phyloP scores from a whole-genome alignment of 1,140 invertebrate genomes.

The Macrobrachium nipponense region DNA sequence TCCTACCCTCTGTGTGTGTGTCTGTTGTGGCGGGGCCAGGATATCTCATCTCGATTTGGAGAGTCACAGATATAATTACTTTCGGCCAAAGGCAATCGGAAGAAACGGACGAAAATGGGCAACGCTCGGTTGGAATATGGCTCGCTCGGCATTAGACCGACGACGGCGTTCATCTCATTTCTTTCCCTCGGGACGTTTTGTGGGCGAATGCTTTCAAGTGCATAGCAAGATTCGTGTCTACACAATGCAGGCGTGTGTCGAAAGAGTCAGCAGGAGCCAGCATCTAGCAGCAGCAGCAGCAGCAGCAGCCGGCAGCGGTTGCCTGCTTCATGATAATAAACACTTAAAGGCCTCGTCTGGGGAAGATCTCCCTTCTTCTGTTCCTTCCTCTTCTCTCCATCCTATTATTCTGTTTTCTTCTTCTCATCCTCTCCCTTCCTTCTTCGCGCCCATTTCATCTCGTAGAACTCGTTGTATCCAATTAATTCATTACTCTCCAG shows the following conservation, averaged over 20 bases:
- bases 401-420: neutral
- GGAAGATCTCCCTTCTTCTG: neutral
- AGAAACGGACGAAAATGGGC: neutral
- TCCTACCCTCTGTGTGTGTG: neutral
- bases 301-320: constrained; percentile 7
- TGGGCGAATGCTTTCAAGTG: too few relatives aligned
- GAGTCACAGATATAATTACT: neutral
- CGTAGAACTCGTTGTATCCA: neutral
- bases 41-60: neutral
- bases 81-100: neutral
- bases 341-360: neutral
- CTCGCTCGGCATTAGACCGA: too few relatives aligned
- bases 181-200: too few relatives aligned
- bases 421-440: neutral
- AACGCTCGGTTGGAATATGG: too few relatives aligned
- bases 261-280: neutral
- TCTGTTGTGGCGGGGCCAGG: neutral
- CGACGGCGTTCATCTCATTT: too few relatives aligned
- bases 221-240: too few relatives aligned
- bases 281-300: neutral
- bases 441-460: constrained; percentile 15
- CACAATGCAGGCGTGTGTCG: neutral
- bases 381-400: neutral
- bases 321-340: constrained; percentile 36
- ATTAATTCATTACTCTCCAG: too few relatives aligned